Evolutionary conservation across 2,113 vertebrate genomes (phyloP).

Genomic region (Eleginops maclovinus): DNA sequence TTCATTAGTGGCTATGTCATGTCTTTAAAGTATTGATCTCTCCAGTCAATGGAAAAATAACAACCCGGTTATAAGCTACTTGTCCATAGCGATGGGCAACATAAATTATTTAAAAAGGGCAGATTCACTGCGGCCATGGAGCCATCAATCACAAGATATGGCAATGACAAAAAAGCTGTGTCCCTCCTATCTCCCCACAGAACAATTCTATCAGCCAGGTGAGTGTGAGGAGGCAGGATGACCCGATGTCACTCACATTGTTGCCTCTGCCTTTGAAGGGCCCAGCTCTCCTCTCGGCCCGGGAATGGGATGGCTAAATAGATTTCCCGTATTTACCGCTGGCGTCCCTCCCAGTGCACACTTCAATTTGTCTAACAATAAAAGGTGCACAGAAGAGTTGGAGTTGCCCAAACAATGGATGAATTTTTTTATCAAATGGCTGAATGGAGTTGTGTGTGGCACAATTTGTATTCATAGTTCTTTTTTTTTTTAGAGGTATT

Average conservation of each 20-base stretch:
- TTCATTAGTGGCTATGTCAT: constrained; percentile 88
- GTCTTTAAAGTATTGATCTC: constrained; percentile 96
- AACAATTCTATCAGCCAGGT: constrained; percentile 98
- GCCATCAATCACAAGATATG: constrained; percentile 99
- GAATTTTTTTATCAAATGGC: constrained; percentile 95
- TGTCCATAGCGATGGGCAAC: constrained; percentile 95
- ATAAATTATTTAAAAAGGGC: constrained; percentile 99
- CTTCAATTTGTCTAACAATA: constrained; percentile 99
- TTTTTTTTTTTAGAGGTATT: constrained; percentile 72
- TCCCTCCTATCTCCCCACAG: constrained; percentile 90
- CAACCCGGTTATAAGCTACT: constrained; percentile 98
- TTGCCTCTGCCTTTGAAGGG: constrained; percentile 95
- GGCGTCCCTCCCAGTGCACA: constrained; percentile 88
- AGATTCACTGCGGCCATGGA: constrained; percentile 97
- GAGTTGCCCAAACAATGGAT: constrained; percentile 90
- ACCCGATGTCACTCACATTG: constrained; percentile 98
- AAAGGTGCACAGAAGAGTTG: constrained; percentile 89
- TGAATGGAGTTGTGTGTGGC: constrained; percentile 90
- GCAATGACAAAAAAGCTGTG: constrained; percentile 95
- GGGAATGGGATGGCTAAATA: constrained; percentile 95
- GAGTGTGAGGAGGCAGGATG: constrained; percentile 91
- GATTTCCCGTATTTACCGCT: constrained; percentile 91
- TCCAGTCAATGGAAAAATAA: constrained; percentile 99
- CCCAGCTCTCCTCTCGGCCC: constrained; percentile 89
- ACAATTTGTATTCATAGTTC: constrained; percentile 87